These are phyloP conservation scores for Clupea harengus DNA, from an alignment of 2,113 vertebrate genomes.

Conservation along the genomic window DNA sequence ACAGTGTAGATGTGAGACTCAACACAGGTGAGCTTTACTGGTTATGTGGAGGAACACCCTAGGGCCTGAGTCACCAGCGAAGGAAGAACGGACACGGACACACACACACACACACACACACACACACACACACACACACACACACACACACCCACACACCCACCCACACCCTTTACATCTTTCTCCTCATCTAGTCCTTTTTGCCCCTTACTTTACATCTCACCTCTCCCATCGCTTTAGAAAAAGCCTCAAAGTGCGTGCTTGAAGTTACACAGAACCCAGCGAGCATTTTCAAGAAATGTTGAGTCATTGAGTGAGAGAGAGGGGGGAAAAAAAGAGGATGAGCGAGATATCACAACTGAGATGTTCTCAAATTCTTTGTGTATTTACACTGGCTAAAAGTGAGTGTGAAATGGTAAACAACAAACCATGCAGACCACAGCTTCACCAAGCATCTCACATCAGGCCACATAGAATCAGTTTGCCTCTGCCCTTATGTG, in stretches of 20 bases:
- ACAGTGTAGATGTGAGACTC: too few species aligned
- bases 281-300: constrained; percentile 38
- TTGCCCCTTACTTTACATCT: background rate
- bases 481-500: too few species aligned
- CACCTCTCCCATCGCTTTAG: background rate
- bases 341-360: background rate
- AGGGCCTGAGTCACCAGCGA: too few species aligned
- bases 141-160: too few species aligned
- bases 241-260: background rate
- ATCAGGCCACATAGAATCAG: background rate
- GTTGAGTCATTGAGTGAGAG: background rate
- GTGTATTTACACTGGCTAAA: background rate
- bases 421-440: too few species aligned
- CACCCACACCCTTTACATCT: background rate
- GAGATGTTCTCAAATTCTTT: constrained; percentile 3
- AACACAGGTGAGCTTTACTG: too few species aligned
- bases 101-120: too few species aligned
- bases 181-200: background rate
- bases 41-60: too few species aligned
- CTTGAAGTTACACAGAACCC: background rate
- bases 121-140: too few species aligned
- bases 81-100: too few species aligned
- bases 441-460: background rate
- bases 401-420: too few species aligned
- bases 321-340: background rate